phyloP scores from a whole-genome alignment of 2,113 vertebrate species.

The Pteruthius melanotis region DNA sequence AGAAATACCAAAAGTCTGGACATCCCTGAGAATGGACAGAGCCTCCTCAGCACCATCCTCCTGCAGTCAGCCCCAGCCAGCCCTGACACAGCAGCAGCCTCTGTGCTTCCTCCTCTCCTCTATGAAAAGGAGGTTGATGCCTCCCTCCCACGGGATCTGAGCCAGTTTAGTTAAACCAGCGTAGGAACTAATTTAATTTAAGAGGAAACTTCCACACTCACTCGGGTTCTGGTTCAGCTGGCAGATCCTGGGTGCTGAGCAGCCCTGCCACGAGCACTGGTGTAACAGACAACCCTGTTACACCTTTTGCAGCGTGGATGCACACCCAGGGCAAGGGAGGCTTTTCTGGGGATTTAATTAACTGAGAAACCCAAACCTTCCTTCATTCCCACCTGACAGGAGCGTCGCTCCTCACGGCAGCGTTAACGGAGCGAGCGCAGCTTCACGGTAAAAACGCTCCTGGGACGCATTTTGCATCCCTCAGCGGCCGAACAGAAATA shows the following conservation, averaged over 20 bases:
- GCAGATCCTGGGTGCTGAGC: not conserved
- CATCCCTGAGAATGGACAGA: accelerated
- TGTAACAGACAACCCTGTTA: not conserved
- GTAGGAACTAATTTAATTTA: not conserved
- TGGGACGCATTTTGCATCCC: conserved; percentile 31
- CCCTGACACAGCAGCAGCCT: not conserved
- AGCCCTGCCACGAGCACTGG: not conserved
- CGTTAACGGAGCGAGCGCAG: not conserved
- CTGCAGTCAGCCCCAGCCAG: not conserved
- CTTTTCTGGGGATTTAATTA: not conserved
- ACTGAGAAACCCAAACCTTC: not conserved
- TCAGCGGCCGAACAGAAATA: conserved; percentile 30
- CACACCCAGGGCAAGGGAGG: not conserved
- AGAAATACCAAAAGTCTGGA: not conserved
- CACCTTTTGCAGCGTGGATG: not conserved
- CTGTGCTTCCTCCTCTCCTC: not conserved
- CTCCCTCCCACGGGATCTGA: not conserved
- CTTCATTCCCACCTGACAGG: not conserved
- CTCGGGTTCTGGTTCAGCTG: not conserved
- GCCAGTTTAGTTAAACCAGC: not conserved
- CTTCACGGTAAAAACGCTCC: not conserved
- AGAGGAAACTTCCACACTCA: not conserved
- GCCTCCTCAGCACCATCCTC: not conserved
- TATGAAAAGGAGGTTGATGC: not conserved
- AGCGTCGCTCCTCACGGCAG: not conserved